Base-by-base conservation (phyloP, 2,113 vertebrate species). In the Callithrix jacchus region DNA sequence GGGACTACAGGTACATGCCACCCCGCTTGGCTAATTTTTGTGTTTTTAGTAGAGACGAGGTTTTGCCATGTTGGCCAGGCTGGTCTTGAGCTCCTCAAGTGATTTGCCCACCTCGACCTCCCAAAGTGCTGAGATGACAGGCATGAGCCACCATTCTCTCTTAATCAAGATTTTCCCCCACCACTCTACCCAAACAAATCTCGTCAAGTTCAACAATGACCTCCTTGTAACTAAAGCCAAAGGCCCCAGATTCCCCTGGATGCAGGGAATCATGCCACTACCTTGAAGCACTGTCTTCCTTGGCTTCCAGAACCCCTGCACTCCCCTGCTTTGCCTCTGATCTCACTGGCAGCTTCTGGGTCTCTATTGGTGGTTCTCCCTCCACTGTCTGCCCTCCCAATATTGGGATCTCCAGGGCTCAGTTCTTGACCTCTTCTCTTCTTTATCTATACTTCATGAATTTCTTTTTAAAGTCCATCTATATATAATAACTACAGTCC, bases 201-300 rank as follows among this genome's bases (percentile, higher is more conserved):
- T 74, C 49, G 56, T 85, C 70, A 27, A 83, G 17, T 47, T 77
- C 20, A 9, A 1, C 47, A 32, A 35, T 40, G 37, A 20, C 2
- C 17, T 76, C 37, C 58, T 70, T 14, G 13, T 30, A 37, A 64
- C 11, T 56, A 32, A 56, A 82, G 42, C 77, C 76, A 49, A 6
- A 16, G 16, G n/a, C 3, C 30, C 77, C 11, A 0, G 40, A 18
- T 42, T 47, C 23, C 1, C 0, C 14, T 25, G 73, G 79, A 20
- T 2, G 2, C 27, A 23, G 40, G 23, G 20, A 14, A n/a, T 45
- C 12, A 3, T 30, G 35, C 20, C 6, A 0, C 14, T 47, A 18
- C 32, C 25, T 23, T 42, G 76, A 42, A 30, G 11, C n/a, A 9
- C 68, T 9, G 3, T 45, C 3, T 20, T 52, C 5, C 30, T 14